Base-by-base conservation (phyloP, 1,140 invertebrate species). In the Scylla paramamosain region DNA sequence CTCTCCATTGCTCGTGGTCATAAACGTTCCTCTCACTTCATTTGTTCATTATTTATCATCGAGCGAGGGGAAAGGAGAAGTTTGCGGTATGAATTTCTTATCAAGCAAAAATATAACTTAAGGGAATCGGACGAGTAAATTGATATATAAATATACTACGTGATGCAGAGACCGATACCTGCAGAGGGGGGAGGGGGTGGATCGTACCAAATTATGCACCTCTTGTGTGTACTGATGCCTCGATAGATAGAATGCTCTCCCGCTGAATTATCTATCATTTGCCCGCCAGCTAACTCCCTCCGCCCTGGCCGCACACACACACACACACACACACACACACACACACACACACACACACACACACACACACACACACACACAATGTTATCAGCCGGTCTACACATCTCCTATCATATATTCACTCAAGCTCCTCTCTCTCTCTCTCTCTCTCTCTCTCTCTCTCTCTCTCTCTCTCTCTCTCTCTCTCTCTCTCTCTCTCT, bases 381-480 rank as follows among this genome's bases (percentile, higher is more conserved):
- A 59, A 12, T 20, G 12, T 20, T 59, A 12, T 59, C 52, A 59
- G 52, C 10, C 52, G 52, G 10, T 8, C 16, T 14, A 59, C 52
- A 59, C 10, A 20, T 59, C 16, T 14, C 4, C 14, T 14, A 59
- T 59, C 10, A 59, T 20, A 59, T 12, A 59, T 59, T 12, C 52
- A 59, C 16, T 59, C 52, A 14, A 59, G 12, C 28, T 31, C 4
- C 45, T 32, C n/a, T 14, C 25, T 88, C n/a, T 88, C 86, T 88
- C 86, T 88, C 86, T 88, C 86, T 88, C 6, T 32, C 31, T 88
- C n/a, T 6, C 39, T 28, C 2, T 29, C 84, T 87, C 20, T 29
- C 84, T 87, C 84, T 87, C 25, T 87, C 84, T 87, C 84, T 29
- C 84, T 39, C 39, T 31, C 84, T 39, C 39, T 31, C 39, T 39